A percentile compares a stretch with the other conserved stretches of the same genome.
phyloP scores from a whole-genome alignment of 2,797 vertebrate genomes.

The Centroberyx gerrardi region DNA sequence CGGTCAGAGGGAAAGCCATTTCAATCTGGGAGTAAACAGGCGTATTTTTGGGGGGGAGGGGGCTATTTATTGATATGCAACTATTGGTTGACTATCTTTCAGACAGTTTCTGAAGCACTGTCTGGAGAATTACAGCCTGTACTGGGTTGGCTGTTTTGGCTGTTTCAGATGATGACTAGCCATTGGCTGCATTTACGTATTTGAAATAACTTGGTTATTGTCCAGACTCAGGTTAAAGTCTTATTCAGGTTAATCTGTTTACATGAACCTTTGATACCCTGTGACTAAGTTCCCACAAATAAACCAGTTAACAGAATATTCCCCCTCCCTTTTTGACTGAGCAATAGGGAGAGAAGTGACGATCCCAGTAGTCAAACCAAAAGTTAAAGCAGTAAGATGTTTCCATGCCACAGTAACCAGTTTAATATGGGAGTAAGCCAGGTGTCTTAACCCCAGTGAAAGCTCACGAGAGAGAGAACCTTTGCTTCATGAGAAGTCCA shows the following conservation, averaged over 20 bases:
- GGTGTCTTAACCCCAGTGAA: background rate
- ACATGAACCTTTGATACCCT: too few species aligned
- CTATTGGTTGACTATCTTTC: slow-evolving; percentile 44
- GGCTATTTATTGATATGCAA: slow-evolving; percentile 62
- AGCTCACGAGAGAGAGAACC: slow-evolving; percentile 4
- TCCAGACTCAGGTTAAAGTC: too few species aligned
- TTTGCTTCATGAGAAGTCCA: slow-evolving; percentile 22
- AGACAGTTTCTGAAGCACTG: slow-evolving; percentile 23
- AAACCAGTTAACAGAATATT: slow-evolving; percentile 5
- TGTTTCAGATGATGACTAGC: background rate
- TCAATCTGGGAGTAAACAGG: slow-evolving; percentile 74
- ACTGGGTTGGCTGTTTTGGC: background rate
- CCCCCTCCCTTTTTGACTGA: too few species aligned
- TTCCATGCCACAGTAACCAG: too few species aligned
- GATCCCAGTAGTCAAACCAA: too few species aligned
- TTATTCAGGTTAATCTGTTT: too few species aligned
- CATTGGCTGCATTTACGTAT: background rate
- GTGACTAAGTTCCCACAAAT: too few species aligned
- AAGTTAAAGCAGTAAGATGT: too few species aligned
- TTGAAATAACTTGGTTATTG: too few species aligned
- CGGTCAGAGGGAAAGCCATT: slow-evolving; percentile 69
- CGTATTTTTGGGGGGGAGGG: slow-evolving; percentile 46
- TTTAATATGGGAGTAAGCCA: too few species aligned
- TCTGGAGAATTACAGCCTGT: background rate
- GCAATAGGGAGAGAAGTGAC: too few species aligned